Evolutionary conservation across 2,888 invertebrate species (phyloP), one percentile per base, ranked within the genome.

Genomic region (Eupithecia vulgata): DNA sequence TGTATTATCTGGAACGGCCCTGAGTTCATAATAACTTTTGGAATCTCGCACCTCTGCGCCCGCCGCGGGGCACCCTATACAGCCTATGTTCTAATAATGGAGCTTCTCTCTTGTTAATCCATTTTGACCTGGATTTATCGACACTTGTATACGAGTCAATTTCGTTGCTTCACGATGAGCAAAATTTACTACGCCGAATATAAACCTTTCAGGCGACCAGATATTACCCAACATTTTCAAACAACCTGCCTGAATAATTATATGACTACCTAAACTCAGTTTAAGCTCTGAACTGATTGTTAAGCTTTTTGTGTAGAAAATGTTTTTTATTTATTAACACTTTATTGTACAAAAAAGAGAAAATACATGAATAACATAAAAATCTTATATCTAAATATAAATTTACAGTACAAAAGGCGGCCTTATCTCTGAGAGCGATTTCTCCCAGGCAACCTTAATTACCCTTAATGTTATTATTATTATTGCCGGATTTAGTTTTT

Each of bases 11-110:
- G 69, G 65, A 71, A 67, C 68, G 73, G 35, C 69, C 78, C 73
- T 69, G 74, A 76, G 78, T 77, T 79, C 75, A 77, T 78, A 79
- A 78, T 78, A 77, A 79, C 76, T 78, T 76, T 70, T 68, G 66
- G 74, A 76, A 70, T 73, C 72, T 71, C 75, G 57, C 64, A 21
- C 70, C 34, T 59, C 21, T 35, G 17, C 40, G 37, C 52, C n/a
- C 21, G 61, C 42, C 30, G 37, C 40, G 65, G 12, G 35, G n/a
- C 40, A 65, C n/a, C 40, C 65, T 40, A 40, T 37, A 40, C 42
- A 25, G n/a, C 40, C 15, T 48, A 0, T 45, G 21, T 64, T 35
- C 48, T 21, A 70, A 52, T 65, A 70, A 64, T 61, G 48, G 21
- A 25, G 10, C 34, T 34, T 25, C 21, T 52, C 69, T 34, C 45